Conservation (phyloP, 2,113 vertebrate genomes). For the Myocastor coypus region DNA sequence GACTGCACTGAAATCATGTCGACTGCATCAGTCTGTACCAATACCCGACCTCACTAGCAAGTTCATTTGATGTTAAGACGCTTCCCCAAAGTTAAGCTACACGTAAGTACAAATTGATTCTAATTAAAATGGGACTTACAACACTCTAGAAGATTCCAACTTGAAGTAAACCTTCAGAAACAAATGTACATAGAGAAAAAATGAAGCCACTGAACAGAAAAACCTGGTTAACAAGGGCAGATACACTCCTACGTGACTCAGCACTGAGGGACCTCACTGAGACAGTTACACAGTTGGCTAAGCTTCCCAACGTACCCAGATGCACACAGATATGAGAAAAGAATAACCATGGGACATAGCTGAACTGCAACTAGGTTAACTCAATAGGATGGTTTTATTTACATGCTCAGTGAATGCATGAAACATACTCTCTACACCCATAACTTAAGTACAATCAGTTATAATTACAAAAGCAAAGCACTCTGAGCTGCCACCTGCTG, state of each 20-base stretch:
- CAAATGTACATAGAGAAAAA: conserved; percentile 85
- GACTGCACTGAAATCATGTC: conserved; percentile 84
- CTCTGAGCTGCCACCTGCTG: conserved; percentile 64
- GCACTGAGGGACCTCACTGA: conserved; percentile 82
- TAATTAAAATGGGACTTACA: conserved; percentile 81
- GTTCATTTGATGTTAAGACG: conserved; percentile 82
- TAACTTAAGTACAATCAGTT: conserved; percentile 81
- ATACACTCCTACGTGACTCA: conserved; percentile 85
- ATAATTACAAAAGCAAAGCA: conserved; percentile 82
- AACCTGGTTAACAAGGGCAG: conserved; percentile 84
- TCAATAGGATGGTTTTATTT: conserved; percentile 86
- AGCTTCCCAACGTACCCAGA: conserved; percentile 85
- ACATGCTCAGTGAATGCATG: conserved; percentile 83
- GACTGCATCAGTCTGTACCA: conserved; percentile 83
- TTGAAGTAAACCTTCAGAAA: conserved; percentile 81
- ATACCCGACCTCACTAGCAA: conserved; percentile 79
- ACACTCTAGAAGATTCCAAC: conserved; percentile 84
- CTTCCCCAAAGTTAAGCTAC: conserved; percentile 83
- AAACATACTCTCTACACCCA: conserved; percentile 77
- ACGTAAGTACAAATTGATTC: conserved; percentile 83
- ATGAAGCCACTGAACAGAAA: conserved; percentile 80
- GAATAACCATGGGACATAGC: conserved; percentile 81
- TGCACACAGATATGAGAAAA: conserved; percentile 85
- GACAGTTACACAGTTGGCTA: conserved; percentile 85
- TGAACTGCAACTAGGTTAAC: conserved; percentile 80